phyloP scores from a whole-genome alignment of 2,797 vertebrate genomes.

The Prionace glauca region DNA sequence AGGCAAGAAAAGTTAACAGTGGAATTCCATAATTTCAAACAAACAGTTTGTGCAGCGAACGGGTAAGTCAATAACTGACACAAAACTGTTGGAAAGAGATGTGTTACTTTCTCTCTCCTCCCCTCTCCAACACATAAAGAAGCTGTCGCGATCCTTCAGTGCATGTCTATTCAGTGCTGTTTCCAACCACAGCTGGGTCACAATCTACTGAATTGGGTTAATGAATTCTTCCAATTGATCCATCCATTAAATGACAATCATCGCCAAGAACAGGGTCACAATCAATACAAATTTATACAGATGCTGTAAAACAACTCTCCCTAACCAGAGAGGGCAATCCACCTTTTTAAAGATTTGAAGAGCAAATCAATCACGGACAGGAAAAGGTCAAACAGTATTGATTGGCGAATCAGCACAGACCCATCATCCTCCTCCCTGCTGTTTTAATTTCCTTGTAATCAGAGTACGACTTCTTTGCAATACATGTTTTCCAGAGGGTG shows the following conservation, averaged over 20 bases:
- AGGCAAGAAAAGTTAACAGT: not conserved
- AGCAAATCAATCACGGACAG: constrained; percentile 56
- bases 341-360: constrained; percentile 56
- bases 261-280: constrained; percentile 45
- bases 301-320: constrained; percentile 46
- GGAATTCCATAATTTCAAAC: not conserved
- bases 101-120: constrained; percentile 37
- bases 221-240: constrained; percentile 48
- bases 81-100: not conserved
- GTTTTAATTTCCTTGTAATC: constrained; percentile 50
- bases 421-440: constrained; percentile 45
- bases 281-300: constrained; percentile 53
- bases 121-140: constrained; percentile 1
- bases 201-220: constrained; percentile 42
- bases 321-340: constrained; percentile 50
- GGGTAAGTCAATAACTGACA: not conserved
- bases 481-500: constrained; percentile 41
- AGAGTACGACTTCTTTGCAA: constrained; percentile 52
- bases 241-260: constrained; percentile 50
- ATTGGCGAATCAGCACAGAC: constrained; percentile 53
- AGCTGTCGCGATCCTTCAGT: constrained; percentile 12
- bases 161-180: not conserved
- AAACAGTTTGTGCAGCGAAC: not conserved
- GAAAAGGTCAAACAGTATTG: constrained; percentile 61
- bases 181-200: constrained; percentile 37